Percentiles rank a stretch among this genome's conserved stretches.
Conservation (phyloP, 2,797 vertebrate genomes). For the Liasis olivaceus region DNA sequence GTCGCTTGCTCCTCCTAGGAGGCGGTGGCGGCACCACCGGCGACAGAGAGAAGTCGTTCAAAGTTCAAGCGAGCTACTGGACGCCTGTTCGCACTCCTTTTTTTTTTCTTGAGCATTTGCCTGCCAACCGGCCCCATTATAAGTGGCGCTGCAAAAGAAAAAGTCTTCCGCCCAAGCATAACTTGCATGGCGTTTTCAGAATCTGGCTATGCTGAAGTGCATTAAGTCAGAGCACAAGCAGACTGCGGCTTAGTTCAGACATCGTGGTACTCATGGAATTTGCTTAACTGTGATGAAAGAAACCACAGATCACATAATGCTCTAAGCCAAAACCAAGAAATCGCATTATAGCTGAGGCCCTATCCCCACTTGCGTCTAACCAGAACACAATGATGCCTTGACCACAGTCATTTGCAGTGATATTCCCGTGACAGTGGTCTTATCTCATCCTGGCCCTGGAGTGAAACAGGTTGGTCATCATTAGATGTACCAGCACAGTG, state of each 20-base stretch:
- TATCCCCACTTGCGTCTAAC: background rate
- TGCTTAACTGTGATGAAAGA: background rate
- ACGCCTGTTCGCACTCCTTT: background rate
- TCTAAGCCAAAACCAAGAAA: background rate
- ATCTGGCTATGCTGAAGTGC: background rate
- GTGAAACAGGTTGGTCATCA: background rate
- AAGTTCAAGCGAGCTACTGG: constrained; percentile 24
- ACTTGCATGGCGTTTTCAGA: background rate
- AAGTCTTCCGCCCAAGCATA: constrained; percentile 11
- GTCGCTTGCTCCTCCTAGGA: background rate
- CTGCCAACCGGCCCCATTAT: constrained; percentile 77
- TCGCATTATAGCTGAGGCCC: background rate
- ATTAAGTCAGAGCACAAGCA: background rate
- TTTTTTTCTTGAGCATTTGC: background rate
- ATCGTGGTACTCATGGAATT: background rate
- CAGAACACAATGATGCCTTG: background rate
- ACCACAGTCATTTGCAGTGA: background rate
- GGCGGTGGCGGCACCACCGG: background rate
- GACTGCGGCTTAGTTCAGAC: background rate
- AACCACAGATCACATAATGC: background rate
- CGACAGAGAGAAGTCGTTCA: background rate
- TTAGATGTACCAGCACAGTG: background rate
- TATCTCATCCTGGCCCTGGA: background rate
- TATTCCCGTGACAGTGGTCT: background rate
- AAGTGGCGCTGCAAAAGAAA: constrained; percentile 87